These are phyloP conservation scores for Wiebesia pumilae DNA, from an alignment of 1,140 invertebrate genomes.

Conservation along the genomic window DNA sequence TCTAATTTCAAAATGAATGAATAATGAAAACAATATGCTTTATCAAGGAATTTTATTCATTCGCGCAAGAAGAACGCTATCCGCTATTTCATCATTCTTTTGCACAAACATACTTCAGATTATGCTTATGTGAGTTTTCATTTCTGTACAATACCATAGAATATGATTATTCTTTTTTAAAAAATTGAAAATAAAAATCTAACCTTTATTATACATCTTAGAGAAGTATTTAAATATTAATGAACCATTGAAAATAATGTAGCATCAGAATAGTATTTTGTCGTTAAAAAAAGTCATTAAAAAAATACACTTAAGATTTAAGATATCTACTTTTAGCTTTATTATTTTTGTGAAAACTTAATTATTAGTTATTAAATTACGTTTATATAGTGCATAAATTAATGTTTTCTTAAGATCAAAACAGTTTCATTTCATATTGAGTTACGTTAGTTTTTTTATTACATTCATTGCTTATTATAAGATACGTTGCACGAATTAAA, in stretches of 20 bases:
- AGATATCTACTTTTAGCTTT: neutral
- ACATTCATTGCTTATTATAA: too few relatives aligned
- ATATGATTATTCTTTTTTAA: too few relatives aligned
- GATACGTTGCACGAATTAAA: neutral
- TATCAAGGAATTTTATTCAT: too few relatives aligned
- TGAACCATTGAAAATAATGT: neutral
- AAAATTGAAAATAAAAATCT: too few relatives aligned
- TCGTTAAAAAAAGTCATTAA: neutral
- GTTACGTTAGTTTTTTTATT: neutral
- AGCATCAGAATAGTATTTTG: conserved; percentile 4
- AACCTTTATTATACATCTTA: neutral
- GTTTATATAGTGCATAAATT: neutral
- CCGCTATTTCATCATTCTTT: too few relatives aligned
- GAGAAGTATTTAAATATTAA: neutral
- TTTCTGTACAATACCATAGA: too few relatives aligned
- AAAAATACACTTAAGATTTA: neutral
- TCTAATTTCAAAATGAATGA: too few relatives aligned
- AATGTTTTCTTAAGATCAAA: neutral
- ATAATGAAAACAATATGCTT: too few relatives aligned
- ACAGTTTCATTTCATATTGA: neutral
- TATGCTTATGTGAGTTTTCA: too few relatives aligned
- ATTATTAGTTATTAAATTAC: neutral
- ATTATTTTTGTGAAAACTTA: neutral
- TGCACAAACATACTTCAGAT: too few relatives aligned
- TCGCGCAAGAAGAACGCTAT: too few relatives aligned